phyloP scores from a whole-genome alignment of 2,797 vertebrate genomes.

The Phataginus tricuspis region DNA sequence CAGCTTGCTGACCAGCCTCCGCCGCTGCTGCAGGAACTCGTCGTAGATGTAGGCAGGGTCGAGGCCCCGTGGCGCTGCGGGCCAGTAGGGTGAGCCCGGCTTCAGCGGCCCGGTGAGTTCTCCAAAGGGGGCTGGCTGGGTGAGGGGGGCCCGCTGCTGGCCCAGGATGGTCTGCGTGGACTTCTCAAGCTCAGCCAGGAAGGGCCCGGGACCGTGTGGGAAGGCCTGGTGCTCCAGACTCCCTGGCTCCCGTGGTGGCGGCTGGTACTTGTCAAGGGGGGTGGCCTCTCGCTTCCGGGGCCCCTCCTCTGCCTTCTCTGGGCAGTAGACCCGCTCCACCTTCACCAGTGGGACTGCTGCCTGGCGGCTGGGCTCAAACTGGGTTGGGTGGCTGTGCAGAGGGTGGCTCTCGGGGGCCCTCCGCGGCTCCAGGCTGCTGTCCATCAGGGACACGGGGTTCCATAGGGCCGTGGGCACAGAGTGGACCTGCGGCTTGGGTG shows the following conservation, averaged over 20 bases:
- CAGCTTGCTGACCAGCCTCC: conserved; percentile 95
- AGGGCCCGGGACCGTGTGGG: conserved; percentile 89
- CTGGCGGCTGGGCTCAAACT: conserved; percentile 91
- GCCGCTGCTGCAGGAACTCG: conserved; percentile 95
- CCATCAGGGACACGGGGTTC: conserved; percentile 96
- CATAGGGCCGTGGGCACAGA: conserved; percentile 93
- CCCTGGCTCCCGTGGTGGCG: conserved; percentile 84
- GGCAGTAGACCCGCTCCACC: conserved; percentile 87
- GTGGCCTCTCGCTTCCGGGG: conserved; percentile 87
- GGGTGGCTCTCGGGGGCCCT: conserved; percentile 89
- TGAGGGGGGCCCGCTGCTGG: conserved; percentile 91
- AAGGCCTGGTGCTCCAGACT: conserved; percentile 85
- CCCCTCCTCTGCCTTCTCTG: conserved; percentile 90
- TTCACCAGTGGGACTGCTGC: conserved; percentile 87
- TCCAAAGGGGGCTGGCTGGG: conserved; percentile 87
- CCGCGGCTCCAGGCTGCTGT: conserved; percentile 89
- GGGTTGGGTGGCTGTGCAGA: conserved; percentile 83
- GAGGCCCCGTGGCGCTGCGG: conserved; percentile 79
- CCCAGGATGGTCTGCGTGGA: conserved; percentile 93
- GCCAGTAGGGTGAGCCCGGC: conserved; percentile 87
- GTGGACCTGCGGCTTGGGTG: conserved; percentile 94
- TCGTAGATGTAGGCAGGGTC: conserved; percentile 93
- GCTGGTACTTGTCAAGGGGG: conserved; percentile 90
- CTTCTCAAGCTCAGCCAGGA: conserved; percentile 95
- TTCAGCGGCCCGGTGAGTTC: conserved; percentile 89